Evolutionary conservation across 2,888 invertebrate genomes (phyloP).

Genomic region (Machimus atricapillus): DNA sequence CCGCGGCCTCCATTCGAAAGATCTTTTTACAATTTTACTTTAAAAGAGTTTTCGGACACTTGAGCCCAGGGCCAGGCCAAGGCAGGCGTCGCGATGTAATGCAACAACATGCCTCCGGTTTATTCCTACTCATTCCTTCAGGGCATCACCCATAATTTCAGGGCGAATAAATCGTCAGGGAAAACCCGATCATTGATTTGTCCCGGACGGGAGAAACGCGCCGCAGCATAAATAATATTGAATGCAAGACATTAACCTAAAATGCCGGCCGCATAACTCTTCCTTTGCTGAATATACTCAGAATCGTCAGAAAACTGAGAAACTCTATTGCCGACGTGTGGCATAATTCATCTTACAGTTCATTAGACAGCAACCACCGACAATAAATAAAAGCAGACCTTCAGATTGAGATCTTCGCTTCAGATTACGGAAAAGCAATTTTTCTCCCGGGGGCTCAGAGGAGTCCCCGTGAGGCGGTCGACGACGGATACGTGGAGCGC

Average conservation of each 20-base stretch:
- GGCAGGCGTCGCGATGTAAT: neutral
- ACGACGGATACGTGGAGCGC: neutral
- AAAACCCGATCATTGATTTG: neutral
- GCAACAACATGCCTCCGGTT: neutral
- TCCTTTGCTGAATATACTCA: neutral
- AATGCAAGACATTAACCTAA: conserved; percentile 9
- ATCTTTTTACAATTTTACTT: conserved; percentile 6
- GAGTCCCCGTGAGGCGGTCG: neutral
- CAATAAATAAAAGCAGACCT: conserved; percentile 33
- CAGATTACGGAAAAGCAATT: conserved; percentile 35
- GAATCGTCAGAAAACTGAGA: neutral
- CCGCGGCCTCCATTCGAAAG: neutral
- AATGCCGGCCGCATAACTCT: neutral
- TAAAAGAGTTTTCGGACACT: conserved; percentile 18
- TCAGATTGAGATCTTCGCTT: conserved; percentile 33
- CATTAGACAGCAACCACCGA: conserved; percentile 40
- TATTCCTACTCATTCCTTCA: neutral
- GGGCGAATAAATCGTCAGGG: neutral
- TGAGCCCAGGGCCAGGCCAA: neutral
- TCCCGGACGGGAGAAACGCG: neutral
- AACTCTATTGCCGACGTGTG: conserved; percentile 15
- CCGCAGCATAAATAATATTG: conserved; percentile 2
- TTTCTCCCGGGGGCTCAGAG: neutral
- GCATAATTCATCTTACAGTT: conserved; percentile 44
- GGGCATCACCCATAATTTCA: neutral